A percentile compares a stretch with the other conserved stretches of the same genome.
These are phyloP conservation scores for Numida meleagris DNA, from an alignment of 2,113 vertebrate genomes.

Conservation along the genomic window DNA sequence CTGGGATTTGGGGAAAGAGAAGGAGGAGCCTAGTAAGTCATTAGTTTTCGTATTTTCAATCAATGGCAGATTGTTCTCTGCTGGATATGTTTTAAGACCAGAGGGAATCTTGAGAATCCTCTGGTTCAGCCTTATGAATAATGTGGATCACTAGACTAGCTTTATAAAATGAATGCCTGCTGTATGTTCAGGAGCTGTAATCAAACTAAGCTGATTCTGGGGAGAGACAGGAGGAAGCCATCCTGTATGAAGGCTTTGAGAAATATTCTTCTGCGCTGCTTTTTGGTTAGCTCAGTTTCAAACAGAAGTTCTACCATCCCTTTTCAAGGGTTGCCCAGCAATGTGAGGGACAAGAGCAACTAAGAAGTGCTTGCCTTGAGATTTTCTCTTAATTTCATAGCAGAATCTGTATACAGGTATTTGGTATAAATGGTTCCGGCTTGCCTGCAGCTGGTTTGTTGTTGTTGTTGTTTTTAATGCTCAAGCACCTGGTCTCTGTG, in stretches of 20 bases:
- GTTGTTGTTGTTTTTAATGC: background rate
- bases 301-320: background rate
- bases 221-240: background rate
- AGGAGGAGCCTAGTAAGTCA: background rate
- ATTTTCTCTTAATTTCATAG: background rate
- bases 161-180: background rate
- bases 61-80: conserved; percentile 37
- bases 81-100: conserved; percentile 23
- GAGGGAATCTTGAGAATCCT: conserved; percentile 6
- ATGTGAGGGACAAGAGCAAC: background rate
- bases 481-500: background rate
- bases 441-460: background rate
- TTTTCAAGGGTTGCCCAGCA: background rate
- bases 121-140: background rate
- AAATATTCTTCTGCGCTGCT: background rate
- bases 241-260: background rate
- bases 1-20: background rate
- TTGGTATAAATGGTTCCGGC: background rate
- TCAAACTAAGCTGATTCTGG: background rate
- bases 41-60: background rate
- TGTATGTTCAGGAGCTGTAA: background rate
- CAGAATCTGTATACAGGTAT: background rate
- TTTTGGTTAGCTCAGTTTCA: background rate
- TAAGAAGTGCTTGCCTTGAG: background rate
- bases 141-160: background rate